Conservation (phyloP, 2,888 invertebrate species). For the Lypha dubia region DNA sequence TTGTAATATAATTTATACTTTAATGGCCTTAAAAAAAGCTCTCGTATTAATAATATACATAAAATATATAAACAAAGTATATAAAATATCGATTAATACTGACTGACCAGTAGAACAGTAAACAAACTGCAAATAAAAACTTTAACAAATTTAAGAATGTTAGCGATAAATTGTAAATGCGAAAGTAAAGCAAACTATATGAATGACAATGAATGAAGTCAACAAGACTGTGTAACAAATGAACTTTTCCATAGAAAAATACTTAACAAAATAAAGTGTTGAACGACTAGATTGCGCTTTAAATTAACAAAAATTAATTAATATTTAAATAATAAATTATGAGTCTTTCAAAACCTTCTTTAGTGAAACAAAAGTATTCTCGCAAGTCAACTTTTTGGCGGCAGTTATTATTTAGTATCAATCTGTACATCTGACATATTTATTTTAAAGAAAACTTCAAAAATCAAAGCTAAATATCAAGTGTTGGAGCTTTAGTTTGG, state of each 20-base stretch:
- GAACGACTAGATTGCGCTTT: not conserved
- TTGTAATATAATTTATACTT: not conserved
- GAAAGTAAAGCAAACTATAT: slow-evolving; percentile 25
- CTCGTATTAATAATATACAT: slow-evolving; percentile 5
- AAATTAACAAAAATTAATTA: not conserved
- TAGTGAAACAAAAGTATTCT: too few relatives aligned
- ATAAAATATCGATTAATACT: slow-evolving; percentile 58
- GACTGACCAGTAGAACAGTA: slow-evolving; percentile 49
- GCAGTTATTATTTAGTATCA: too few relatives aligned
- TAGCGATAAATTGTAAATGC: slow-evolving; percentile 30
- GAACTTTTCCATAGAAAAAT: slow-evolving; percentile 10
- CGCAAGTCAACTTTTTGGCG: too few relatives aligned
- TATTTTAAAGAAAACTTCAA: too few relatives aligned
- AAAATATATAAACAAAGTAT: not conserved
- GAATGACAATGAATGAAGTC: slow-evolving; percentile 10
- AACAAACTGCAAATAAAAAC: slow-evolving; percentile 34
- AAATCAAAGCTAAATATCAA: too few relatives aligned
- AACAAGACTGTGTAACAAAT: slow-evolving; percentile 2
- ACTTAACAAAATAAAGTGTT: not conserved
- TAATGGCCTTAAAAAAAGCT: slow-evolving; percentile 6
- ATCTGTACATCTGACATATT: too few relatives aligned
- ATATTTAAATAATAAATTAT: too few relatives aligned
- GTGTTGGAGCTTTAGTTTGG: too few relatives aligned
- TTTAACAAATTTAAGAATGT: slow-evolving; percentile 23
- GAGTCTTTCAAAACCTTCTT: too few relatives aligned